These are phyloP conservation scores for Sebastes baramenuke DNA, from an alignment of 2,797 vertebrate species.

Conservation along the genomic window DNA sequence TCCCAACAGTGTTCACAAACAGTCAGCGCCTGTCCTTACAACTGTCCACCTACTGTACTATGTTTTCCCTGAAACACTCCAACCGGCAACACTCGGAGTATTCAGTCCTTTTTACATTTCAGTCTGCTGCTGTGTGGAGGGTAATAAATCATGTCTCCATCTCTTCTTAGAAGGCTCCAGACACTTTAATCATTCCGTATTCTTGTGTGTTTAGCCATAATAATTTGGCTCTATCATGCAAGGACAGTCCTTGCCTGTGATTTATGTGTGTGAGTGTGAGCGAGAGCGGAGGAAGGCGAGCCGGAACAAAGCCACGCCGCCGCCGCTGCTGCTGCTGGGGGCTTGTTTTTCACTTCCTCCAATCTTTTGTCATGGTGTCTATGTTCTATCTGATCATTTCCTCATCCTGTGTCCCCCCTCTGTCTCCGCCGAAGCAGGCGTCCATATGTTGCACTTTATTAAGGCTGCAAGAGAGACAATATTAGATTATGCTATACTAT, in stretches of 20 bases:
- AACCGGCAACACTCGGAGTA: neutral
- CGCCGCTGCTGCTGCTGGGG: neutral
- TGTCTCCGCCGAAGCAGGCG: neutral
- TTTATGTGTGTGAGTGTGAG: constrained; percentile 69
- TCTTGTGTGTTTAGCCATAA: constrained; percentile 81
- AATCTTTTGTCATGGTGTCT: constrained; percentile 38
- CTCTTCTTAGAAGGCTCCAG: constrained; percentile 48
- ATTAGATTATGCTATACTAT: neutral
- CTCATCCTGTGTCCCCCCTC: constrained; percentile 4
- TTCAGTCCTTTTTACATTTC: constrained; percentile 47
- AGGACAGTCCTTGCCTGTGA: constrained; percentile 74
- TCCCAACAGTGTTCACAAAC: constrained; percentile 6
- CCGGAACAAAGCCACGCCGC: constrained; percentile 1
- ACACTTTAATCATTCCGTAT: constrained; percentile 81
- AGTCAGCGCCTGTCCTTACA: neutral
- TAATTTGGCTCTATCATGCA: constrained; percentile 82
- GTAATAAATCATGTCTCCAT: constrained; percentile 69
- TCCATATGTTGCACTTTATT: constrained; percentile 35
- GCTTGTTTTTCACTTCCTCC: constrained; percentile 43
- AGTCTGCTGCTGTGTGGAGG: constrained; percentile 42
- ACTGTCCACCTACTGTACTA: constrained; percentile 35
- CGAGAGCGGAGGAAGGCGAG: constrained; percentile 31
- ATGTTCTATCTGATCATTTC: constrained; percentile 40
- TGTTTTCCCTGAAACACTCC: constrained; percentile 18
- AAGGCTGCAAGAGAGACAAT: neutral